Evolutionary conservation across 2,888 invertebrate genomes (phyloP).

Genomic region (Hoplodrina ambigua): DNA sequence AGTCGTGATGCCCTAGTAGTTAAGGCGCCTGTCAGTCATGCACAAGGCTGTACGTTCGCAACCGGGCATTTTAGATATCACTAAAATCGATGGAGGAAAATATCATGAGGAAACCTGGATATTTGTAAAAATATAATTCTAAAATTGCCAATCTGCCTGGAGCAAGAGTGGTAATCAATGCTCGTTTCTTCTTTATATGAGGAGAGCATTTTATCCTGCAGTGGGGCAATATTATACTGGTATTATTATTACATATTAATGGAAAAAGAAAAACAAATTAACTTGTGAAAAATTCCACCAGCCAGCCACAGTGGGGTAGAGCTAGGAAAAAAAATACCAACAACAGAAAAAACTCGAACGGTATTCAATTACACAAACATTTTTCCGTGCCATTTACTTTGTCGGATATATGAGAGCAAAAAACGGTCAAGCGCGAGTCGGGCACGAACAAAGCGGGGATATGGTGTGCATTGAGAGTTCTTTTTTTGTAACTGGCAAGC

Average conservation of each 20-base stretch:
- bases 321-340: conserved; percentile 23
- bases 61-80: too few species aligned
- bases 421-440: conserved; percentile 56
- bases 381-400: conserved; percentile 65
- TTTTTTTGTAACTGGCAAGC: conserved; percentile 41
- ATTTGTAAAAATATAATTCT: too few species aligned
- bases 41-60: too few species aligned
- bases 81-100: too few species aligned
- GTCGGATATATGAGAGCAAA: conserved; percentile 60
- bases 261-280: background rate
- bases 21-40: too few species aligned
- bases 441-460: conserved; percentile 30
- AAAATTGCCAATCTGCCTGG: too few species aligned
- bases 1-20: too few species aligned
- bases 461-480: conserved; percentile 37
- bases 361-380: conserved; percentile 66
- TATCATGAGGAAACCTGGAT: too few species aligned
- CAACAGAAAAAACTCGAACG: conserved; percentile 40
- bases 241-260: background rate
- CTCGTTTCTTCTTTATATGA: too few species aligned
- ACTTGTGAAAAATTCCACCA: conserved; percentile 1
- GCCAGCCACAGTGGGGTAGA: conserved; percentile 5
- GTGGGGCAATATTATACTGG: too few species aligned
- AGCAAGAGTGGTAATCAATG: too few species aligned
- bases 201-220: too few species aligned